Conservation (phyloP, 2,888 invertebrate genomes). For the Sminthurinus aureus region DNA sequence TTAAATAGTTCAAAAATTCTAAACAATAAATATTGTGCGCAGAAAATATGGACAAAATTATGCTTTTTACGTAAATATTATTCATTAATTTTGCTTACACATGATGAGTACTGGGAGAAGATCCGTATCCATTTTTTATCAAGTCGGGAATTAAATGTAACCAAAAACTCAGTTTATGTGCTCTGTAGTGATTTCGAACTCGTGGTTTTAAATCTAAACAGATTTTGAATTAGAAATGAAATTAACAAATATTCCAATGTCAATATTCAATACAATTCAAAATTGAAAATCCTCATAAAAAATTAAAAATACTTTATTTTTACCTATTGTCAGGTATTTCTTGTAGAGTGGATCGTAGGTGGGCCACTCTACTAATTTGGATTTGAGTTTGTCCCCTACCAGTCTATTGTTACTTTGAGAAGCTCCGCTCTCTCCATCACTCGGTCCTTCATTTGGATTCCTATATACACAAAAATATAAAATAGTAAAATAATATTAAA, state of each 20-base stretch:
- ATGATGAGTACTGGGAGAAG: slow-evolving; percentile 54
- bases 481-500: background rate
- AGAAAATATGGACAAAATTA: too few species aligned
- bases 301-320: slow-evolving; percentile 63
- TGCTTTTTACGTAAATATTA: too few species aligned
- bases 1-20: too few species aligned
- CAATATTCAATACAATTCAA: too few species aligned
- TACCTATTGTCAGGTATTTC: slow-evolving; percentile 89
- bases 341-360: slow-evolving; percentile 92
- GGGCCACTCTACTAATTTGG: slow-evolving; percentile 90
- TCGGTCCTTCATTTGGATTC: slow-evolving; percentile 88
- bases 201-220: slow-evolving; percentile 85
- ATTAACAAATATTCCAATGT: background rate
- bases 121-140: slow-evolving; percentile 61
- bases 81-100: slow-evolving; percentile 42
- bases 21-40: too few species aligned
- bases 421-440: slow-evolving; percentile 65
- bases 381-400: slow-evolving; percentile 66
- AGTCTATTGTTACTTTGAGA: slow-evolving; percentile 44
- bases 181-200: slow-evolving; percentile 91
- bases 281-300: too few species aligned
- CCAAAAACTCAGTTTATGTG: slow-evolving; percentile 96
- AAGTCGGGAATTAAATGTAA: slow-evolving; percentile 88
- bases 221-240: too few species aligned
- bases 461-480: background rate